These are phyloP conservation scores for Mesodorylaimus sp. DNA, from an alignment of 2,888 invertebrate genomes.

Conservation along the genomic window DNA sequence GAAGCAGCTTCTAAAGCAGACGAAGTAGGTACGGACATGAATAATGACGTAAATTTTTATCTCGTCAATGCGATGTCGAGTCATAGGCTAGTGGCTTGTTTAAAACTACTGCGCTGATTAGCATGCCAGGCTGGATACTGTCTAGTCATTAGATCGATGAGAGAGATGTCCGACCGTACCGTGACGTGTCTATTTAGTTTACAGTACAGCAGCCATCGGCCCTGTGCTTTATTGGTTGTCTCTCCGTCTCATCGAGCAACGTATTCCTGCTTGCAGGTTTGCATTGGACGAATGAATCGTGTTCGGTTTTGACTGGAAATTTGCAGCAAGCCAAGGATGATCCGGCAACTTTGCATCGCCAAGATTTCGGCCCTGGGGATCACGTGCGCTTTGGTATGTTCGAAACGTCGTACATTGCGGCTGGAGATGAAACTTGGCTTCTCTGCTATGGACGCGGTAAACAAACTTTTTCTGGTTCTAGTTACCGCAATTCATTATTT, in stretches of 20 bases:
- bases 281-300: constrained; percentile 26
- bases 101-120: too few species aligned
- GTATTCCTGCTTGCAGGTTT: constrained; percentile 22
- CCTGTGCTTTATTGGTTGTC: too few species aligned
- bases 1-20: too few species aligned
- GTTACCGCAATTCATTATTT: background rate
- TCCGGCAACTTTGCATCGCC: background rate
- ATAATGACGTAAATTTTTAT: background rate
- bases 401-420: background rate
- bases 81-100: too few species aligned
- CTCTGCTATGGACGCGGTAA: constrained; percentile 10
- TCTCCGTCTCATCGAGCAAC: too few species aligned
- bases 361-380: constrained; percentile 5
- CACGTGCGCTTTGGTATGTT: constrained; percentile 4
- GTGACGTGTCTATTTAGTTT: too few species aligned
- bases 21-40: background rate
- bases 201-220: too few species aligned
- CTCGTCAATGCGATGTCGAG: too few species aligned
- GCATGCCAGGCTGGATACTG: too few species aligned
- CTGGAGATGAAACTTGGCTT: constrained; percentile 8
- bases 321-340: constrained; percentile 10
- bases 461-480: background rate
- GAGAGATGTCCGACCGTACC: too few species aligned
- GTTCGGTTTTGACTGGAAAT: constrained; percentile 25
- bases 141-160: too few species aligned